Evolutionary conservation across 92 coral and sea anemone species (phyloP), one percentile per base, ranked within the genome.

Genomic region (Metridium senile): DNA sequence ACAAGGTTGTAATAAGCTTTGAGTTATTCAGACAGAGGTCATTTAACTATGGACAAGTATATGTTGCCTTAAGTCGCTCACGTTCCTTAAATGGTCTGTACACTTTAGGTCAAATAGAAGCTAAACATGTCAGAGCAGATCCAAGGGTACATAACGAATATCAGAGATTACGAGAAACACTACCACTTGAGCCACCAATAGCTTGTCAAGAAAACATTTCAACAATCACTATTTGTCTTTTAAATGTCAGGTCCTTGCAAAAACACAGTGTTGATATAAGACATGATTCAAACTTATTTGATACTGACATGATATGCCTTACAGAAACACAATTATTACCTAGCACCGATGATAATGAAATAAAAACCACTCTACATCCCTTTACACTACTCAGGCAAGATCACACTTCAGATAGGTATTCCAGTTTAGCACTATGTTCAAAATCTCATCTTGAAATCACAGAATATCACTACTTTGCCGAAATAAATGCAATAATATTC

Each of bases 61-160:
- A 39, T 90, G 92, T 91, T 43, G 97, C 92, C 9, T 51, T 91
- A 33, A 88, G 90, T 53, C 69, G 88, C 10, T 79, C 92, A 45
- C 81, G 72, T 0, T 72, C 89, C 11, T 61, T 90, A 11, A 25
- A 76, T 13, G 91, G 91, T 1, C 22, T 90, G 23, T 66, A 81
- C 46, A 73, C 74, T 23, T 32, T 87, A 6, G 93, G 97, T 70
- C 35, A 74, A 4, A 6, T 39, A 39, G 49, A 39, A 39, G 49
- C 49, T 39, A 39, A 39, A 39, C 49, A 39, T 39, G 49, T 39
- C 13, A 39, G 13, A 39, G 49, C 49, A 39, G 64, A 51, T 87
- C 19, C 83, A 87, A 21, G 51, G 31, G 25, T 39, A 6, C 49
- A 39, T 39, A 39, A 39, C 8, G 49, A 39, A 39, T 39, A 39